Base-by-base conservation (phyloP, 2,888 invertebrate genomes). In the Tinea trinotella region DNA sequence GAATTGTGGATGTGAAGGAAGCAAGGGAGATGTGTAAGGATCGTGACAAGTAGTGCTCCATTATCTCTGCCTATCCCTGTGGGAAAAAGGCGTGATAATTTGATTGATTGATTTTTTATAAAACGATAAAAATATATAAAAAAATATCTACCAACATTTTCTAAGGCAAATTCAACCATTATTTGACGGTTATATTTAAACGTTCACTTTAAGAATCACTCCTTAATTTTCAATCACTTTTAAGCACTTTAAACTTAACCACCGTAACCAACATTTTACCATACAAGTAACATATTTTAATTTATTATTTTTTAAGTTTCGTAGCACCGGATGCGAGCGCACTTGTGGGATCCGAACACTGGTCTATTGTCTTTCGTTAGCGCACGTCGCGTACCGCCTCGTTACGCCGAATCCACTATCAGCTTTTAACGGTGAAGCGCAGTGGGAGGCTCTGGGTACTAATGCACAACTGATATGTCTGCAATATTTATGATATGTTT, bases 81-180 rank as follows among this genome's bases (percentile, higher is more conserved):
- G n/a, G n/a, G n/a, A n/a, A n/a, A n/a, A n/a, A n/a, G n/a, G n/a
- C n/a, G n/a, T n/a, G n/a, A n/a, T n/a, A n/a, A n/a, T n/a, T n/a
- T n/a, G n/a, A n/a, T n/a, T n/a, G n/a, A n/a, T n/a, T n/a, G n/a
- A n/a, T n/a, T n/a, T n/a, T n/a, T n/a, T n/a, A n/a, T n/a, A n/a
- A n/a, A n/a, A n/a, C n/a, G n/a, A 22, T 15, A n/a, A 40, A 40
- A 40, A 40, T 6, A 7, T 3, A 40, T 10, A 46, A 19, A 46
- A 19, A 44, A 17, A 18, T 46, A 19, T 3, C 7, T 19, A 46
- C 46, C 2, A 35, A 72, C 72, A 61, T 66, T 67, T 60, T 70
- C 68, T 54, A 72, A 58, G 49, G 70, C 68, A 57, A 72, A 73
- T 61, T 73, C 70, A 58, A 71, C 71, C 73, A 73, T 65, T 56